A percentile compares a stretch with the other conserved stretches of the same genome.
Evolutionary conservation across 2,888 invertebrate genomes (phyloP).

Genomic region (Sylvicola cinctus): DNA sequence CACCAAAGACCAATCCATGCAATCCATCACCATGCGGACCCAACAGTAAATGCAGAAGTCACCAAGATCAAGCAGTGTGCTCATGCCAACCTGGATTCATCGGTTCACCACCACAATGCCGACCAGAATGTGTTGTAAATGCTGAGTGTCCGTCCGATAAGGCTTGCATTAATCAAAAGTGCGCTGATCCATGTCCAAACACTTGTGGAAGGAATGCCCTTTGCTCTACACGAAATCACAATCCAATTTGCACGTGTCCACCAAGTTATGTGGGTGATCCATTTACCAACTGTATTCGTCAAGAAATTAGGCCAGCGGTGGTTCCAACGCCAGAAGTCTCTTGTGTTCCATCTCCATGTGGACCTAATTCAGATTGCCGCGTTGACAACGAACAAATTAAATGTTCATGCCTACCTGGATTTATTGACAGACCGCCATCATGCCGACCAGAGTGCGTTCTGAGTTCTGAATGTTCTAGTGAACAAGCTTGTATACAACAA

Average conservation of each 20-base stretch:
- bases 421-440: conserved; percentile 55
- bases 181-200: conserved; percentile 71
- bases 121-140: conserved; percentile 73
- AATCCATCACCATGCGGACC: conserved; percentile 73
- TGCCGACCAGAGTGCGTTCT: conserved; percentile 64
- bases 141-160: conserved; percentile 64
- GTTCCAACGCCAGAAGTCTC: conserved; percentile 36
- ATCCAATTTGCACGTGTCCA: conserved; percentile 72
- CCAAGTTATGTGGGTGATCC: conserved; percentile 74
- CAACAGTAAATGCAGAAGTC: conserved; percentile 63
- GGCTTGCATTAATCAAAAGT: conserved; percentile 70
- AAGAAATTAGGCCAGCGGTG: conserved; percentile 13
- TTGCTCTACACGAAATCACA: conserved; percentile 66
- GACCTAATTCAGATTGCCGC: conserved; percentile 63
- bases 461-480: conserved; percentile 58
- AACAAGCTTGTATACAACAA: conserved; percentile 54
- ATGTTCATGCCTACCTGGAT: conserved; percentile 61
- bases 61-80: conserved; percentile 64
- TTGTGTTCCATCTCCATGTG: conserved; percentile 66
- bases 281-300: conserved; percentile 50
- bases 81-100: conserved; percentile 61
- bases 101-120: conserved; percentile 58
- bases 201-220: conserved; percentile 72
- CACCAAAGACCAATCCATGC: conserved; percentile 44
- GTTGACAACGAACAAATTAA: conserved; percentile 49